Base-by-base conservation (phyloP, 2,113 vertebrate species). In the Leucoraja erinaceus region DNA sequence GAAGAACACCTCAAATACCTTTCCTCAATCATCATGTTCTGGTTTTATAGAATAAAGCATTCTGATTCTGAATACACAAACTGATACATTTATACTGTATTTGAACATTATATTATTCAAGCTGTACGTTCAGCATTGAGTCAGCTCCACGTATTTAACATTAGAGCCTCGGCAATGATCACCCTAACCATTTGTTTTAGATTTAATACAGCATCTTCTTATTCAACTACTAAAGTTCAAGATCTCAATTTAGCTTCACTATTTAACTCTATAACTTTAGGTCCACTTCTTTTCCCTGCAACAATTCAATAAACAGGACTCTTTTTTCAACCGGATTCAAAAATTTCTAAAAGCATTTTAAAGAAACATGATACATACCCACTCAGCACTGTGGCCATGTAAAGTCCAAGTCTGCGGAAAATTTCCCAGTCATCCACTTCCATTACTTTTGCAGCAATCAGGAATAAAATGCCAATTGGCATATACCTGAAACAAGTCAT, bases 351-450 rank as follows among this genome's bases (percentile, higher is more conserved):
- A 91, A 72, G 38, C 66, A 91, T 5, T 47, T 70, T 28, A 72
- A 91, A 47, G 22, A 47, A 54, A 18, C 38, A 38, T 70, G 22
- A 91, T 54, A 96, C 98, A 94, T 97, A 99, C 99, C 99, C 99
- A 94, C 95, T 98, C 94, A 99, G 95, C 94, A 99, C 98, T 0
- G 99, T 99, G 95, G 97, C 98, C 98, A 99, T 99, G 95, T 99
- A 99, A 94, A 99, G 96, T 93, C 98, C 98, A 96, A 99, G 95
- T 96, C 99, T 98, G 94, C 95, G 97, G 94, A 99, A 99, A 95
- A 99, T 98, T 94, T 99, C 98, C 98, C 98, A 99, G 96, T 99
- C 97, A 93, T 99, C 98, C 94, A 99, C 98, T 96, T 99, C 97
- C 54, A 99, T 97, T 95, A 99, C 99, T 95, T 99, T 99, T 38